phyloP scores from a whole-genome alignment of 2,888 invertebrate species.

The Ephialtes manifestator region DNA sequence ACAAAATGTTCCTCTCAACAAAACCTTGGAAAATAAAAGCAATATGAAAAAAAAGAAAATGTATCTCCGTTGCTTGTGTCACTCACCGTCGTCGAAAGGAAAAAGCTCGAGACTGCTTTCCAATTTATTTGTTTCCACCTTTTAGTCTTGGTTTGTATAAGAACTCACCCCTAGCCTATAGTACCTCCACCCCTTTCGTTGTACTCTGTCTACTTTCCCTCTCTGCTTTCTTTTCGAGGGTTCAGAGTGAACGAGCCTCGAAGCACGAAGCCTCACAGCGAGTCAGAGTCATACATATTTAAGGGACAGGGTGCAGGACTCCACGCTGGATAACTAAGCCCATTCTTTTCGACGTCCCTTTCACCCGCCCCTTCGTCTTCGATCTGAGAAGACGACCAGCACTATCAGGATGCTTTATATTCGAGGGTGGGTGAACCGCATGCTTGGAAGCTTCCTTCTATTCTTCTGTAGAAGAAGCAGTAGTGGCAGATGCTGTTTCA shows the following conservation, averaged over 20 bases:
- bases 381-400: background rate
- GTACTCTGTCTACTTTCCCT: constrained; percentile 2
- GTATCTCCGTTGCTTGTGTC: background rate
- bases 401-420: constrained; percentile 3
- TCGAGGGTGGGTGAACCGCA: background rate
- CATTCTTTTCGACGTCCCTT: constrained; percentile 68
- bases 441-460: background rate
- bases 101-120: constrained; percentile 17
- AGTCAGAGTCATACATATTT: constrained; percentile 76
- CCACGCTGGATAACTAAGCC: constrained; percentile 73
- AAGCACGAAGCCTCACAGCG: constrained; percentile 44
- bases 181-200: constrained; percentile 10
- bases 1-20: no score
- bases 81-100: background rate
- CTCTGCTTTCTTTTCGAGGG: constrained; percentile 26
- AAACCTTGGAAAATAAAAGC: no score
- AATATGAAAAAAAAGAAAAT: no score
- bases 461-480: background rate
- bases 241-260: constrained; percentile 23
- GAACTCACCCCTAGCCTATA: constrained; percentile 27
- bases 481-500: background rate
- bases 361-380: background rate
- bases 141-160: constrained; percentile 8
- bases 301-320: constrained; percentile 70
- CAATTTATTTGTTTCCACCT: constrained; percentile 40